Base-by-base conservation (phyloP, 2,113 vertebrate genomes). In the Mastomys coucha region DNA sequence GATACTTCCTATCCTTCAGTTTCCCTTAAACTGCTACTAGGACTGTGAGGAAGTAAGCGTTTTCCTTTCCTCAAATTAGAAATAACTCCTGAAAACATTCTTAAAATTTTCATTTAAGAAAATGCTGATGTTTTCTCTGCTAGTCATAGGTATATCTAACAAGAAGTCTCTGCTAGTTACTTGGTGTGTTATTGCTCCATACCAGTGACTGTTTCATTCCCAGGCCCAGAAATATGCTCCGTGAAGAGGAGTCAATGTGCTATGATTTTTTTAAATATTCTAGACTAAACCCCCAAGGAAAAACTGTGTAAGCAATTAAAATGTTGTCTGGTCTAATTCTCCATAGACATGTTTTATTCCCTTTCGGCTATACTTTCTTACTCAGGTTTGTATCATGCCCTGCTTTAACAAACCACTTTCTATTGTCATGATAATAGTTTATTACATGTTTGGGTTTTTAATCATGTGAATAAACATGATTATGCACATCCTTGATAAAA, bases 11-110 rank as follows among this genome's bases (percentile, higher is more conserved):
- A n/a, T n/a, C n/a, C n/a, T n/a, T n/a, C n/a, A n/a, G 28, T 80
- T 91, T 88, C 56, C 33, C 12, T 12, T 12, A 17, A 42, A 88
- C 7, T 39, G 81, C 1, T 19, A 20, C 53, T 89, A 80, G 73
- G 33, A 2, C 2, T 84, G 5, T 70, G 8, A 89, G 9, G 26
- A 45, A 92, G n/a, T 49, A 88, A 19, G 9, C 76, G 2, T 80
- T 85, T 67, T 81, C 12, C 26, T 58, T 77, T 81, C 7, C 70
- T 70, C 10, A 65, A 91, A 10, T 91, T 91, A 76, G 36, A 90
- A 94, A 77, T 45, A 92, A n/a, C 11, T 72, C 81, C n/a, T 39
- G 7, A 96, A 97, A 92, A 58, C 9, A 91, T 58, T 1, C 45
- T 91, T 77, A 94, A 94, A 58, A 9, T 20, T 13, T 90, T 20